Percentiles rank a stretch among this genome's conserved stretches.
These are phyloP conservation scores for Alauda arvensis DNA, from an alignment of 2,797 vertebrate genomes.

Conservation along the genomic window DNA sequence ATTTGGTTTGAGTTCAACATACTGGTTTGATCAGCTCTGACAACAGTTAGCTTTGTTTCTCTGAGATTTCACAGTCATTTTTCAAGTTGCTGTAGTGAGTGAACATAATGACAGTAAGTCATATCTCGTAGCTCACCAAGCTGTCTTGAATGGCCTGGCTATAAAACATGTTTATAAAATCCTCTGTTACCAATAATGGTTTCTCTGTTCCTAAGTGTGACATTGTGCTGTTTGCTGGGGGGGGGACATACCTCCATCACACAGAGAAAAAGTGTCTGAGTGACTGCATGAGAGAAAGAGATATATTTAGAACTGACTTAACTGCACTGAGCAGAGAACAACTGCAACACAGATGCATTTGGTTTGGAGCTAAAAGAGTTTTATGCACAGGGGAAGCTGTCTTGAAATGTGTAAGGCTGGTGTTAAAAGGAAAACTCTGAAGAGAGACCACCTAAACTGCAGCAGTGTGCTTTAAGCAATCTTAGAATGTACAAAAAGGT, in stretches of 20 bases:
- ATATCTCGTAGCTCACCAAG: neutral
- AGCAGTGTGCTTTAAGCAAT: neutral
- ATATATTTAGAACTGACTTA: neutral
- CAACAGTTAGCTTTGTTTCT: neutral
- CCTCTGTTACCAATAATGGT: neutral
- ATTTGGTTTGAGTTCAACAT: neutral
- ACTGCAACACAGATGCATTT: neutral
- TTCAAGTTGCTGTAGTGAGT: neutral
- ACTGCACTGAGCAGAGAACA: neutral
- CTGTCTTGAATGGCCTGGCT: neutral
- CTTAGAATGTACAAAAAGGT: neutral
- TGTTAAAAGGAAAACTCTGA: neutral
- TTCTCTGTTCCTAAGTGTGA: neutral
- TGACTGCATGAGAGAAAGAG: neutral
- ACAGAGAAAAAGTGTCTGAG: neutral
- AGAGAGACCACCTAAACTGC: neutral
- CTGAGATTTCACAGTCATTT: neutral
- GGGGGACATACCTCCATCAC: neutral
- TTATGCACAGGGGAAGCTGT: neutral
- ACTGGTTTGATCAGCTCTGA: neutral
- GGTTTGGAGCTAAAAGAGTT: neutral
- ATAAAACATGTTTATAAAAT: neutral
- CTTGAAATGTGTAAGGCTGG: neutral
- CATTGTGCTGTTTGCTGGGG: fast-evolving
- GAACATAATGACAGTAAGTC: neutral